These are phyloP conservation scores for Agonopterix arenella DNA, from an alignment of 2,888 invertebrate species.

Conservation along the genomic window DNA sequence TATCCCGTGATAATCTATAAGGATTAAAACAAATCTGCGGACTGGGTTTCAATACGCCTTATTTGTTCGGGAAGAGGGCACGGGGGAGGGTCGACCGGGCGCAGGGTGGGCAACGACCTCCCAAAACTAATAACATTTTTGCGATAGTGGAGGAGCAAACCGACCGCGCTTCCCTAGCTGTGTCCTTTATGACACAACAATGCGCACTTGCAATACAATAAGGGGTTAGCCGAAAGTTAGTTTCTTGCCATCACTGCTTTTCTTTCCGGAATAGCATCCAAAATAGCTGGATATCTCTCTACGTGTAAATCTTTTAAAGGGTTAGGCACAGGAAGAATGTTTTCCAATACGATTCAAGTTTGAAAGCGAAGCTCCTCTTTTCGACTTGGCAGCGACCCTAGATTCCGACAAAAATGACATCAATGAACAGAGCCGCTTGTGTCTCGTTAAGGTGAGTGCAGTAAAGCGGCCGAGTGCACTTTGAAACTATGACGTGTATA, in stretches of 20 bases:
- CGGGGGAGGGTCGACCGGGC: constrained; percentile 45
- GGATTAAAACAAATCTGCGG: constrained; percentile 19
- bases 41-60: constrained; percentile 43
- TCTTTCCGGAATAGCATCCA: constrained; percentile 29
- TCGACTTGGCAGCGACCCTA: constrained; percentile 30
- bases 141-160: constrained; percentile 60
- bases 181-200: constrained; percentile 63
- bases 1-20: constrained; percentile 5
- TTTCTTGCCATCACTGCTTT: constrained; percentile 36
- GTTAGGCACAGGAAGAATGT: constrained; percentile 5
- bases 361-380: constrained; percentile 17
- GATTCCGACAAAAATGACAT: constrained; percentile 57
- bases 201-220: constrained; percentile 59
- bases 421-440: constrained; percentile 57
- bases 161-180: constrained; percentile 50
- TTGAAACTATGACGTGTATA: constrained; percentile 61
- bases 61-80: constrained; percentile 47
- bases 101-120: constrained; percentile 62
- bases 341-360: constrained; percentile 18
- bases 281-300: not conserved
- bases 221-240: constrained; percentile 48
- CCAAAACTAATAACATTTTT: constrained; percentile 75
- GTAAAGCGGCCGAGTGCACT: constrained; percentile 60
- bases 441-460: constrained; percentile 60
- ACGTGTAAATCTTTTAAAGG: constrained; percentile 9